Evolutionary conservation across 2,797 vertebrate genomes (phyloP).

Genomic region (Sebastes trivittatus): DNA sequence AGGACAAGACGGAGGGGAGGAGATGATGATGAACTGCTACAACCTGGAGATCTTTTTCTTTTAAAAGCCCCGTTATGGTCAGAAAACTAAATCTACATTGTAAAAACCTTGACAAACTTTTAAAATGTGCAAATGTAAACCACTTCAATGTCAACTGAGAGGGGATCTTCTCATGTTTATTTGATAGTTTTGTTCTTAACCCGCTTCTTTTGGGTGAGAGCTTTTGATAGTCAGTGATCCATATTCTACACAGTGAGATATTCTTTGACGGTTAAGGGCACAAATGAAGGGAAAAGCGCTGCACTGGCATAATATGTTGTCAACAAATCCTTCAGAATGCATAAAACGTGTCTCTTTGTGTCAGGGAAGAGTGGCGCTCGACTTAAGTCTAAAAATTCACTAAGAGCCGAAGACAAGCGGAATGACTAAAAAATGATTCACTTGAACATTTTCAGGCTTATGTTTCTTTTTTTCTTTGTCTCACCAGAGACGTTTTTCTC

Average conservation of each 20-base stretch:
- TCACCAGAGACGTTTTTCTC: conserved; percentile 39
- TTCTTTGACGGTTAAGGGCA: conserved; percentile 43
- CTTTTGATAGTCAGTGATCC: conserved; percentile 65
- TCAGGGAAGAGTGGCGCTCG: conserved; percentile 51
- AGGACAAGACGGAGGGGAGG: conserved; percentile 59
- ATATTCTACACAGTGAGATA: conserved; percentile 51
- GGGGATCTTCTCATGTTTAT: conserved; percentile 69
- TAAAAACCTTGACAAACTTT: conserved; percentile 41
- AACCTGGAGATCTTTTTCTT: conserved; percentile 16
- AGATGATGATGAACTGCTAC: conserved; percentile 55
- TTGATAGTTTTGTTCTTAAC: conserved; percentile 51
- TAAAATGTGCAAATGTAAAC: conserved; percentile 55
- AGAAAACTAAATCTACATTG: conserved; percentile 39
- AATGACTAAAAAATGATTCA: conserved; percentile 63
- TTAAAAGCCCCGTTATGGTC: conserved; percentile 24
- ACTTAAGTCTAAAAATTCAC: conserved; percentile 43
- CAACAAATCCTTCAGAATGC: conserved; percentile 64
- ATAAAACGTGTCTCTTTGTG: conserved; percentile 51
- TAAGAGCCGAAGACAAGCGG: conserved; percentile 36
- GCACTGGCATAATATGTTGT: conserved; percentile 54
- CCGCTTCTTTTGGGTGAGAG: conserved; percentile 43
- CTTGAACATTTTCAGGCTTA: conserved; percentile 45
- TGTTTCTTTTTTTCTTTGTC: conserved; percentile 29
- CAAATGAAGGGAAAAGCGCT: conserved; percentile 66
- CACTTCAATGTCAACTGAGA: conserved; percentile 42